A percentile compares a stretch with the other conserved stretches of the same genome.
Conservation (phyloP, 2,888 invertebrate species). For the Sesia bembeciformis region DNA sequence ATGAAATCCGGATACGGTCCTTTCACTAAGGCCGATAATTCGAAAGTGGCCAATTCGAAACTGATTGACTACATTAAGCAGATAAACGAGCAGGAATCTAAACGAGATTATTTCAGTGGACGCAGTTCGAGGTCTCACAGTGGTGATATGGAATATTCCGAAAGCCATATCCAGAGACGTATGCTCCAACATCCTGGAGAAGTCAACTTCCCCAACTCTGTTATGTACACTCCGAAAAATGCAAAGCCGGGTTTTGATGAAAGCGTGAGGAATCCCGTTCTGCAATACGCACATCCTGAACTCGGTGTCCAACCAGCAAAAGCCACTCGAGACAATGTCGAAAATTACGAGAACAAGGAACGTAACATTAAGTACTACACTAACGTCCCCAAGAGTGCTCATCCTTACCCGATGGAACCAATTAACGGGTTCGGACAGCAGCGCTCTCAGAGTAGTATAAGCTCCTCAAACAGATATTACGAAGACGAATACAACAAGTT, state of each 20-base stretch:
- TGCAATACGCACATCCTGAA: constrained; percentile 87
- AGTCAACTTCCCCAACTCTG: constrained; percentile 77
- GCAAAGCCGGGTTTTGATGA: constrained; percentile 79
- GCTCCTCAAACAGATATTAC: constrained; percentile 54
- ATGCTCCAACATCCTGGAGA: constrained; percentile 81
- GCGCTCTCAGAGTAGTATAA: constrained; percentile 57
- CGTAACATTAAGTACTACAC: constrained; percentile 67
- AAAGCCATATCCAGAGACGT: constrained; percentile 79
- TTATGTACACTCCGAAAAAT: constrained; percentile 77
- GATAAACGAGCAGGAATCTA: constrained; percentile 78
- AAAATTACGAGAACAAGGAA: constrained; percentile 40
- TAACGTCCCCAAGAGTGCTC: constrained; percentile 70
- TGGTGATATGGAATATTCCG: constrained; percentile 57
- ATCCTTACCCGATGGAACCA: constrained; percentile 73
- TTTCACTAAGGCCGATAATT: constrained; percentile 77
- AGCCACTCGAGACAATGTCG: constrained; percentile 56
- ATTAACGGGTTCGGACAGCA: constrained; percentile 55
- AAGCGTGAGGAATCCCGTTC: constrained; percentile 81
- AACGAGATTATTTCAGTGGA: constrained; percentile 75
- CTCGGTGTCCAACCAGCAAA: constrained; percentile 85
- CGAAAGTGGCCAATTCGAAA: constrained; percentile 72
- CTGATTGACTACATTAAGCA: constrained; percentile 79
- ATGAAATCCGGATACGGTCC: constrained; percentile 73
- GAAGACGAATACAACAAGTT: constrained; percentile 69
- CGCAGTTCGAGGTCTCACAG: constrained; percentile 65